These are phyloP conservation scores for Parazoanthus swiftii DNA, from an alignment of 92 coral and sea anemone genomes.

Conservation along the genomic window DNA sequence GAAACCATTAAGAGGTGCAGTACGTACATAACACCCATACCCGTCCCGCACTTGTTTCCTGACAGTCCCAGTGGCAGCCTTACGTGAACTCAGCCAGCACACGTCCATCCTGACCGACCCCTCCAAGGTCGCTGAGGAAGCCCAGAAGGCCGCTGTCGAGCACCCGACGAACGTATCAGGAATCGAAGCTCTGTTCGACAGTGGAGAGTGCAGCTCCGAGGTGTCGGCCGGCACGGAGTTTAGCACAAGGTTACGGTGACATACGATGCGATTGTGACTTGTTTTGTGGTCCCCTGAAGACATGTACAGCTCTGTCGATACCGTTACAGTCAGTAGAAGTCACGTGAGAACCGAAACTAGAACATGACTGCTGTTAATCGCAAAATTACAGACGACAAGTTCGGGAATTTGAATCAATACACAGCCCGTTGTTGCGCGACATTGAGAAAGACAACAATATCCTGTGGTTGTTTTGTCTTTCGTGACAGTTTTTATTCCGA, in stretches of 20 bases:
- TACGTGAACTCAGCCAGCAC: conserved; percentile 90
- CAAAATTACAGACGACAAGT: not conserved
- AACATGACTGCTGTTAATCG: not conserved
- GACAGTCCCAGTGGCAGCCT: conserved; percentile 85
- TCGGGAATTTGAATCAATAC: not conserved
- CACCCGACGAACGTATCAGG: conserved; percentile 65
- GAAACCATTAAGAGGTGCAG: no score
- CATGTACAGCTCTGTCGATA: not conserved
- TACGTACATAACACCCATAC: not conserved
- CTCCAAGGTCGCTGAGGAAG: conserved; percentile 85
- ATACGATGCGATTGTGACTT: not conserved
- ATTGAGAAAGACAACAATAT: no score
- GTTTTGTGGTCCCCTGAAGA: not conserved
- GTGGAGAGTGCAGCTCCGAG: conserved; percentile 6
- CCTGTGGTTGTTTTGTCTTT: no score
- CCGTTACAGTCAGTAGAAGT: not conserved
- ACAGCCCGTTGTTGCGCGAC: no score
- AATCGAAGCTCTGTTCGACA: conserved; percentile 16
- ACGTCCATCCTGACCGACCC: conserved; percentile 95
- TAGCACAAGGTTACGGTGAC: conserved; percentile 34
- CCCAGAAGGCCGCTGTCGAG: conserved; percentile 68
- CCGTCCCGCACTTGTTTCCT: not conserved
- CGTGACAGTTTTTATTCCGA: no score
- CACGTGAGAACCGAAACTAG: not conserved
- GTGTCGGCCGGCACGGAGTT: not conserved